Percentiles rank a stretch among this genome's conserved stretches.
These are phyloP conservation scores for Allolobophora icterica DNA, from an alignment of 2,888 invertebrate genomes.

Conservation along the genomic window DNA sequence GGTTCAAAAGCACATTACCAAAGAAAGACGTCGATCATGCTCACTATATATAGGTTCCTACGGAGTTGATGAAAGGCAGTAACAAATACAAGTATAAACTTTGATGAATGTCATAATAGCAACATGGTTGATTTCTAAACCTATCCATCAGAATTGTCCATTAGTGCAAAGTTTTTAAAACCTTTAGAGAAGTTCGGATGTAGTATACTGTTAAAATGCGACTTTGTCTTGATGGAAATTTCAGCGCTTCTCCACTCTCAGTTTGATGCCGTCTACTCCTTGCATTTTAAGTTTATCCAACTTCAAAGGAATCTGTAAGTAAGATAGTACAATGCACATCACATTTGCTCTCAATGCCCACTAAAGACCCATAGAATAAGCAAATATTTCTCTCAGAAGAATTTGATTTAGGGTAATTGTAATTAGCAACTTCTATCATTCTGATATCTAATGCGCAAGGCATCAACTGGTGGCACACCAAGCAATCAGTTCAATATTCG, in stretches of 20 bases:
- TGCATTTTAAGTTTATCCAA: slow-evolving; percentile 23
- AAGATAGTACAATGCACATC: not conserved
- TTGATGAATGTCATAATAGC: not conserved
- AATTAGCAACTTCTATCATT: not conserved
- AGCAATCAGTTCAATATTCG: too few relatives aligned
- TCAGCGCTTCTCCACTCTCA: slow-evolving; percentile 31
- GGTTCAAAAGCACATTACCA: not conserved
- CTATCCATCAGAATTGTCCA: not conserved
- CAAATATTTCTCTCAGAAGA: not conserved
- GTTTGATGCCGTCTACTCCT: slow-evolving; percentile 32
- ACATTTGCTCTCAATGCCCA: not conserved
- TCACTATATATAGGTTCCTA: not conserved
- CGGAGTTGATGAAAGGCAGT: not conserved
- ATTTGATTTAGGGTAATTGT: not conserved
- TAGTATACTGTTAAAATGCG: not conserved
- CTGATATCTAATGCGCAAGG: too few relatives aligned
- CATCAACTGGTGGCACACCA: too few relatives aligned
- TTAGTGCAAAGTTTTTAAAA: not conserved
- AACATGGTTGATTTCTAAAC: not conserved
- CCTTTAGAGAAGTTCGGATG: not conserved
- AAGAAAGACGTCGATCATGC: not conserved
- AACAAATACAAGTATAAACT: not conserved
- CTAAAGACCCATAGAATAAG: not conserved
- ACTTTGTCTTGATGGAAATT: not conserved
- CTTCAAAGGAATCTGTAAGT: slow-evolving; percentile 32